Evolutionary conservation across 2,888 invertebrate genomes (phyloP).

Genomic region (Pseudococcus viburni): DNA sequence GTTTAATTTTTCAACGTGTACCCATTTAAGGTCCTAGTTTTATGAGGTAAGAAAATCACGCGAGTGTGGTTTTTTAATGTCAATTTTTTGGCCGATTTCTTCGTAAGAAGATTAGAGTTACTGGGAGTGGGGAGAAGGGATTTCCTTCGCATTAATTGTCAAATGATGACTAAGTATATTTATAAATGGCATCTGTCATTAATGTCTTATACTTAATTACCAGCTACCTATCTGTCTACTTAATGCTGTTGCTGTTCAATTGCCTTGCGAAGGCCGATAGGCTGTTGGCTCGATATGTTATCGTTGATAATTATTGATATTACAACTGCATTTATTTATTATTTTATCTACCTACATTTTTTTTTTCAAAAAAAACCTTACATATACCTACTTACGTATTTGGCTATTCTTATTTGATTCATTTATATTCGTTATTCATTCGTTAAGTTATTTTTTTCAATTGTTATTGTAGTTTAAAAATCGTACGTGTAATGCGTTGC

Average conservation of each 20-base stretch:
- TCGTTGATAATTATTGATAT: neutral
- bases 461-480: neutral
- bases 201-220: neutral
- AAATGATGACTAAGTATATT: neutral
- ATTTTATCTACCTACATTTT: neutral
- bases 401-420: neutral
- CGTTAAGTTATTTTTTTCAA: neutral
- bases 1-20: neutral
- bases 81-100: neutral
- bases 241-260: neutral
- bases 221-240: neutral
- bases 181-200: too few relatives aligned
- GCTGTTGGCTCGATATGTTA: neutral
- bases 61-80: neutral
- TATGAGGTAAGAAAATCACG: too few relatives aligned
- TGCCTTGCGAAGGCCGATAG: neutral
- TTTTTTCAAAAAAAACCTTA: too few relatives aligned
- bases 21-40: neutral
- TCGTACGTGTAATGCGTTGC: neutral
- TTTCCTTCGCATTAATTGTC: neutral
- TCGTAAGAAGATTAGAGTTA: neutral
- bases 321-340: neutral
- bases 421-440: neutral
- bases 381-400: too few relatives aligned
- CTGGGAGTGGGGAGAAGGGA: too few relatives aligned